Evolutionary conservation across 2,113 vertebrate species (phyloP), one percentile per base, ranked within the genome.

Genomic region (Sigmodon hispidus): DNA sequence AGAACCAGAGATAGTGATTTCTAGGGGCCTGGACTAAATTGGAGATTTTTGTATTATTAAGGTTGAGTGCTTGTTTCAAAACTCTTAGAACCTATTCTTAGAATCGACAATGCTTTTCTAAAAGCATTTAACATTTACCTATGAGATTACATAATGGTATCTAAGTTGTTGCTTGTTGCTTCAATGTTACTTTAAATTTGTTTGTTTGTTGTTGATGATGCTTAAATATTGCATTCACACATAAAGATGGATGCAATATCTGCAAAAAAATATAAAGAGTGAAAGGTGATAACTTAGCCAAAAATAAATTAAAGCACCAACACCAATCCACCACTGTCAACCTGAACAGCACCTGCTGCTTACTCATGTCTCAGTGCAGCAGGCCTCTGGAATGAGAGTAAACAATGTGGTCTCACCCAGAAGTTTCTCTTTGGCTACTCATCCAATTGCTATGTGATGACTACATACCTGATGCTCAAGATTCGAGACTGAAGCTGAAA

Each of bases 361-460:
- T 86, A 57, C 77, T 50, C 43, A 0, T 31, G 31, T 75, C 76
- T 92, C 86, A 36, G 40, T 21, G 43, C 43, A n/a, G 55, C 83
- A 69, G 67, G 43, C 87, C 94, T 73, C 45, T 59, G 59, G 48
- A 69, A 70, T 48, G 22, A 94, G 73, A 89, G 79, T 45, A 91
- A 94, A 89, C 81, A 91, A 45, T 29, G 61, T 93, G 80, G 72
- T 36, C 70, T 92, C 86, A 7, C 59, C 59, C 61, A 83, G 61
- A 72, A 90, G 67, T 73, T 93, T 93, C 61, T 22, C 52, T 84
- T 86, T n/a, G 89, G n/a, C 50, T 70, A 5, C 26, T 95, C 73
- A 84, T 12, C 29, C 31, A 52, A 36, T 87, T 55, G 91, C 21
- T 57, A 93, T 69, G 55, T 83, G 77, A 48, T 94, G 73, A 65